Base-by-base conservation (phyloP, 2,113 vertebrate species). In the Zingel zingel region DNA sequence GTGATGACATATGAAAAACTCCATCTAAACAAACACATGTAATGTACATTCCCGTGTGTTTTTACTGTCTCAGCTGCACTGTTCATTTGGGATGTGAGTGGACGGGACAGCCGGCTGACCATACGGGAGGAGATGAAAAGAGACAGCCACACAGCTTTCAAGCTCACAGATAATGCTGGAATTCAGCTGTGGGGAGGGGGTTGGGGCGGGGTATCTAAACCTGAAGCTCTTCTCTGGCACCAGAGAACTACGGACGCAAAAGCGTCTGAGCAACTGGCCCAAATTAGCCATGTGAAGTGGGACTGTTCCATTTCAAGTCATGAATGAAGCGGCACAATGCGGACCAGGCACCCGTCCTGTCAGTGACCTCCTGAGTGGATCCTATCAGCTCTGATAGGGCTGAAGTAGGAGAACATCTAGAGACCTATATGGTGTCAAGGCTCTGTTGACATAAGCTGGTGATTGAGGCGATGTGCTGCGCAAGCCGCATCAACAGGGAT, bases 101-200 rank as follows among this genome's bases (percentile, higher is more conserved):
- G 70, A 82, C 30, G 30, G 62, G 85, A 75, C 65, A 68, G 83
- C 76, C 87, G 68, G 84, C 39, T 27, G 78, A 70, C 76, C 57
- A 16, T 67, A 63, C 51, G 43, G 70, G 65, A n/a, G 39, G 67
- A 72, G 82, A 63, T 67, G 72, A 63, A 88, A 81, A 73, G 47
- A 90, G 47, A 90, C 85, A 89, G 84, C 71, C 74, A 57, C 75
- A 73, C 68, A 62, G 73, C 85, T 67, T 81, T 74, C 53, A 16
- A 78, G 87, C 89, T 92, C 86, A 90, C 68, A 90, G 92, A 94
- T 94, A 94, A 91, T 86, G 76, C 86, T 89, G 93, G 94, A 93
- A 94, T 96, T 88, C 89, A 90, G 86, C 75, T 79, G 77, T 83
- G 82, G 88, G 74, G 73, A 5, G 30, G 30, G 30, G 83, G 81